Percentiles rank a stretch among this genome's conserved stretches.
phyloP scores from a whole-genome alignment of 2,888 invertebrate genomes.

The Acronicta leporina region DNA sequence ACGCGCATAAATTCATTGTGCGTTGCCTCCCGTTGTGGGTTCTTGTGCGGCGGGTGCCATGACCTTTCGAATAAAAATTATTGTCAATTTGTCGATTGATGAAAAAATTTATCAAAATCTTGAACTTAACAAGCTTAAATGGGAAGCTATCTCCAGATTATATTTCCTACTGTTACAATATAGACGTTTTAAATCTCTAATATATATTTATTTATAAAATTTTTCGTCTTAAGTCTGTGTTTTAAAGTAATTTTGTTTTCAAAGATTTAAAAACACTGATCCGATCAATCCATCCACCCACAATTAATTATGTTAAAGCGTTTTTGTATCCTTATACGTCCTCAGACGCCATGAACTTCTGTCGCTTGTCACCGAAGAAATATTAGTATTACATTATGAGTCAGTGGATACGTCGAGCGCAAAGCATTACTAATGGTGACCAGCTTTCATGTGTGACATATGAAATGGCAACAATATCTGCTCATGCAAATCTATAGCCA shows the following conservation, averaged over 20 bases:
- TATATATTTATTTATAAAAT: too few relatives aligned
- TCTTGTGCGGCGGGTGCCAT: slow-evolving; percentile 56
- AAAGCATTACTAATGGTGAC: slow-evolving; percentile 37
- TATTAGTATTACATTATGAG: slow-evolving; percentile 39
- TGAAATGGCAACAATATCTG: slow-evolving; percentile 40
- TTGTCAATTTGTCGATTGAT: slow-evolving; percentile 64
- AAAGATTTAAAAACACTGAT: slow-evolving; percentile 25
- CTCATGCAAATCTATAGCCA: slow-evolving; percentile 39
- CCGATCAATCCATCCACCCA: slow-evolving; percentile 43
- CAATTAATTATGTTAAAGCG: slow-evolving; percentile 39
- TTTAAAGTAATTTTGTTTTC: slow-evolving; percentile 2
- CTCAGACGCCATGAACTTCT: slow-evolving; percentile 36
- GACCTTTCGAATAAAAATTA: slow-evolving; percentile 73
- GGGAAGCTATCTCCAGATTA: neutral
- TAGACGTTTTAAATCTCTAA: too few relatives aligned
- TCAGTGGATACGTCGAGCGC: slow-evolving; percentile 31
- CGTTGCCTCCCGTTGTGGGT: slow-evolving; percentile 72
- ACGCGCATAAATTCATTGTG: slow-evolving; percentile 83
- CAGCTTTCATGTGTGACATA: slow-evolving; percentile 39
- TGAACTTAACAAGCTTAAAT: neutral
- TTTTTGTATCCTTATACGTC: slow-evolving; percentile 38
- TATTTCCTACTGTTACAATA: too few relatives aligned
- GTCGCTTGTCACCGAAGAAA: slow-evolving; percentile 37
- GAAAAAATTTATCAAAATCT: slow-evolving; percentile 40
- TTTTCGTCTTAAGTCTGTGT: slow-evolving; percentile 1